A percentile compares a stretch with the other conserved stretches of the same genome.
phyloP scores from a whole-genome alignment of 1,140 invertebrate species.

The Drosophila yakuba region DNA sequence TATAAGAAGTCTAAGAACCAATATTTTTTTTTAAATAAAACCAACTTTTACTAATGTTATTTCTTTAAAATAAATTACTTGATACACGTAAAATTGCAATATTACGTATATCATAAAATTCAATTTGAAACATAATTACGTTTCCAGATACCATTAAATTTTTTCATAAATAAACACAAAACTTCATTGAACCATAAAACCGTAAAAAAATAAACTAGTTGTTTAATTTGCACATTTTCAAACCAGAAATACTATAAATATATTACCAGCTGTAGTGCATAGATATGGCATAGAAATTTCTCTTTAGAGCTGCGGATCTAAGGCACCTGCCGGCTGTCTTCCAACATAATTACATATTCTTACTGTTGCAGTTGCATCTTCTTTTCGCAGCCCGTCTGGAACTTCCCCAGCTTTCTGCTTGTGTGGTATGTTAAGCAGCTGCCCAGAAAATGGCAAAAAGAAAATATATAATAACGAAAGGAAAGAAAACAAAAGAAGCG shows the following conservation, averaged over 20 bases:
- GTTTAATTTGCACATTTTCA: too few relatives aligned
- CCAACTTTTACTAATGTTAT: too few relatives aligned
- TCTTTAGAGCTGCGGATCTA: not conserved
- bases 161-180: too few relatives aligned
- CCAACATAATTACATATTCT: constrained; percentile 79
- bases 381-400: constrained; percentile 26
- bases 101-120: too few relatives aligned
- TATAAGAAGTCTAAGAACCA: too few relatives aligned
- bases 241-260: not conserved
- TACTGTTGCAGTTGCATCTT: constrained; percentile 59
- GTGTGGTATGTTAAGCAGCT: constrained; percentile 79
- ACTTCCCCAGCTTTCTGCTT: constrained; percentile 24
- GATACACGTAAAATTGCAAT: too few relatives aligned
- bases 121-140: too few relatives aligned
- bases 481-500: constrained; percentile 68
- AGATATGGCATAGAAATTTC: not conserved
- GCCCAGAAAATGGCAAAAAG: constrained; percentile 68
- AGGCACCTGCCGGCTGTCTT: constrained; percentile 50
- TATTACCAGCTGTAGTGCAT: not conserved
- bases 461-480: constrained; percentile 41
- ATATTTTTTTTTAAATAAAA: too few relatives aligned
- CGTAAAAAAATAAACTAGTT: too few relatives aligned
- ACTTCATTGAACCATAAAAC: too few relatives aligned
- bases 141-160: too few relatives aligned
- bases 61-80: too few relatives aligned